Percentiles rank a stretch among this genome's conserved stretches.
These are phyloP conservation scores for Pyrgilauda ruficollis DNA, from an alignment of 2,113 vertebrate genomes.

Conservation along the genomic window DNA sequence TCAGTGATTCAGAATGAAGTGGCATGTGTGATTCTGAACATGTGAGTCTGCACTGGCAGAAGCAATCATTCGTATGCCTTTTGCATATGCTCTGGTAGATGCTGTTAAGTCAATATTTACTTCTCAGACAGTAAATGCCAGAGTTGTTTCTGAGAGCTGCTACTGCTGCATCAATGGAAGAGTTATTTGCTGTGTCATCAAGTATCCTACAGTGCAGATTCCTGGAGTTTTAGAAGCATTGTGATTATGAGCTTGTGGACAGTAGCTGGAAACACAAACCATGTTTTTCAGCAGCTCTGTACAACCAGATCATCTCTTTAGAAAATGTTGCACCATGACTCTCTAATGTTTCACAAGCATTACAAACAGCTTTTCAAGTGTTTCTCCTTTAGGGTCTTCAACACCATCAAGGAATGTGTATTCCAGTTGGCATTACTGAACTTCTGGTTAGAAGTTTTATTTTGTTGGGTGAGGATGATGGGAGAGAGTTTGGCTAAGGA, in stretches of 20 bases:
- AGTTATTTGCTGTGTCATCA: conserved; percentile 38
- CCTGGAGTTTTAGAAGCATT: conserved; percentile 37
- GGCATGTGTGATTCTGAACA: not conserved
- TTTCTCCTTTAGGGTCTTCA: conserved; percentile 11
- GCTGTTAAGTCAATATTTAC: conserved; percentile 47
- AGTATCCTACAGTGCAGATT: conserved; percentile 26
- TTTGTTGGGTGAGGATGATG: not conserved
- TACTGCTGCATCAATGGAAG: not conserved
- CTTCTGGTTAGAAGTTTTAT: not conserved
- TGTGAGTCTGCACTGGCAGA: not conserved
- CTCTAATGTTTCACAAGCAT: not conserved
- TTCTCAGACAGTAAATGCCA: not conserved
- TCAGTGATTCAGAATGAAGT: not conserved
- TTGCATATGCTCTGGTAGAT: not conserved
- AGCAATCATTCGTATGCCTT: not conserved
- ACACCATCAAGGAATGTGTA: not conserved
- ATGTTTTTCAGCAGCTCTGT: not conserved
- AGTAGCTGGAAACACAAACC: not conserved
- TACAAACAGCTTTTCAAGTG: not conserved
- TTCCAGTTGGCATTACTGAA: not conserved
- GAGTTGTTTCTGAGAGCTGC: conserved; percentile 8
- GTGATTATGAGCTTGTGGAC: conserved; percentile 23
- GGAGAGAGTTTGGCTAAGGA: not conserved
- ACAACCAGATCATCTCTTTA: not conserved
- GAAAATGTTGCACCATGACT: not conserved